Evolutionary conservation across 2,797 vertebrate genomes (phyloP).

Genomic region (Chromis chromis): DNA sequence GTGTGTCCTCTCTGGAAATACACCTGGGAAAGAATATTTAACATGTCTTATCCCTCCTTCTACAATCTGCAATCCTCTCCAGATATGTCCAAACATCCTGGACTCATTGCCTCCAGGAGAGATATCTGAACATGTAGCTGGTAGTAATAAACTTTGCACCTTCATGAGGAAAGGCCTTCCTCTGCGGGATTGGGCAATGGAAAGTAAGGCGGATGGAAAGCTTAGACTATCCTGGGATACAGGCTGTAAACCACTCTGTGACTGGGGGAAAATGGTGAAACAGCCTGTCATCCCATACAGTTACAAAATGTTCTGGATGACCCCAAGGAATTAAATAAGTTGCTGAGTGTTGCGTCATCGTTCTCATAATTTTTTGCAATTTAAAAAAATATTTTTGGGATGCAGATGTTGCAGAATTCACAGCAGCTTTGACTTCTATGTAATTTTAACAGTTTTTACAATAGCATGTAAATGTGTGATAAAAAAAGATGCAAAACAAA

Average conservation of each 20-base stretch:
- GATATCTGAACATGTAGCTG: not conserved
- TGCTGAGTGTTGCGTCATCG: too few species aligned
- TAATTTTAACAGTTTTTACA: too few species aligned
- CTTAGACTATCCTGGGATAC: not conserved
- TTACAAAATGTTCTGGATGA: not conserved
- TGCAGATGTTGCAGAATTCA: too few species aligned
- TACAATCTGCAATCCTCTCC: not conserved
- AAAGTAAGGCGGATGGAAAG: not conserved
- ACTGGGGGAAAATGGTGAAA: not conserved
- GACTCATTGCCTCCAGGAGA: not conserved
- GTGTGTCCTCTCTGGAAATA: not conserved
- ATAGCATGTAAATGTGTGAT: too few species aligned
- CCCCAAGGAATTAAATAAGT: too few species aligned
- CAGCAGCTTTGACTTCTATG: too few species aligned
- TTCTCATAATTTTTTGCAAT: too few species aligned
- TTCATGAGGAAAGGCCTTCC: not conserved
- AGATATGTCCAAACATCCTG: not conserved
- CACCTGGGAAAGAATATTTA: slow-evolving; percentile 2
- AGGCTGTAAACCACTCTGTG: not conserved
- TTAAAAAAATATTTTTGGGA: too few species aligned
- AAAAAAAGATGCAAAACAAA: too few species aligned
- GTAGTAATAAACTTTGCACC: not conserved
- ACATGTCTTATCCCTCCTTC: not conserved
- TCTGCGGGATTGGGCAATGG: not conserved
- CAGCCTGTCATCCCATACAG: not conserved